Conservation (phyloP, 2,113 vertebrate genomes). For the Ciconia stormi region DNA sequence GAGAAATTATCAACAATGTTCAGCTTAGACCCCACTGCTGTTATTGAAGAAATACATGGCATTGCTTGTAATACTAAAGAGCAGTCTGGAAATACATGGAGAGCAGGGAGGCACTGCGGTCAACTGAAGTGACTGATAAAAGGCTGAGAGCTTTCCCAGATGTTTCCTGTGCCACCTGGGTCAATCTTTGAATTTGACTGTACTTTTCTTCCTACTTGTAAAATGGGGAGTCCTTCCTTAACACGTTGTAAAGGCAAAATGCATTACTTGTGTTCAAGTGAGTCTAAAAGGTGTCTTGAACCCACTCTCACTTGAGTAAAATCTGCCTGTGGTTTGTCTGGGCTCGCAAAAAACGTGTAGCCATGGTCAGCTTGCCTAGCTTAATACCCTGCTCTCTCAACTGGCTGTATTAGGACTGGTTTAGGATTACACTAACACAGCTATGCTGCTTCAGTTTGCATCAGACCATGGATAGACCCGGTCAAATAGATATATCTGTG, state of each 20-base stretch:
- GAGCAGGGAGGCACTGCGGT: not conserved
- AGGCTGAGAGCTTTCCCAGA: not conserved
- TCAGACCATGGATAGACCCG: not conserved
- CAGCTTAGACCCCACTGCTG: not conserved
- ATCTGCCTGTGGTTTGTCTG: not conserved
- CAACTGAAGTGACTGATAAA: not conserved
- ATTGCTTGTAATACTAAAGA: not conserved
- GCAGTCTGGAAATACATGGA: not conserved
- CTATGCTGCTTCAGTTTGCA: not conserved
- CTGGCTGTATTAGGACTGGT: not conserved
- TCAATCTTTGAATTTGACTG: not conserved
- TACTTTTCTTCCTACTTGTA: not conserved
- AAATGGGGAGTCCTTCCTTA: not conserved
- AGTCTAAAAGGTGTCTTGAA: not conserved
- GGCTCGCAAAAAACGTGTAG: not conserved
- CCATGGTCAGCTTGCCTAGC: not conserved
- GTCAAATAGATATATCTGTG: not conserved
- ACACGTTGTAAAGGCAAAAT: not conserved
- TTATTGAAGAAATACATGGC: not conserved
- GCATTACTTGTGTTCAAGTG: not conserved
- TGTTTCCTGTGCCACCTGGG: not conserved
- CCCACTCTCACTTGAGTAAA: not conserved
- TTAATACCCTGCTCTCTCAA: not conserved
- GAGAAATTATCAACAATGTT: not conserved
- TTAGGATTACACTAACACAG: not conserved